phyloP scores from a whole-genome alignment of 2,888 invertebrate genomes.

The Trissoscelio sp. region DNA sequence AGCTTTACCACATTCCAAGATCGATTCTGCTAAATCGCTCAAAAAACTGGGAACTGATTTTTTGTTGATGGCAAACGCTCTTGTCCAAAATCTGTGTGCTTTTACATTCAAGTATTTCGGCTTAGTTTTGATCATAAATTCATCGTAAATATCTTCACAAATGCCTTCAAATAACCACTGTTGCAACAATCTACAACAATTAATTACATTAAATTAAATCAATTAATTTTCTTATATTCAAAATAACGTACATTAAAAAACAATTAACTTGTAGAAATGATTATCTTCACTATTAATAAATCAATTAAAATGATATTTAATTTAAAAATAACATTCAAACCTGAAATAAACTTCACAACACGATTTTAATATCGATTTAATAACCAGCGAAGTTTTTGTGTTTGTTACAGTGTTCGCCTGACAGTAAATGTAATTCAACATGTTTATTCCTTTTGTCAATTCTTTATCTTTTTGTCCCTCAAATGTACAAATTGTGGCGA shows the following conservation, averaged over 20 bases:
- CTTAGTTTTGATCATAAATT: conserved; percentile 92
- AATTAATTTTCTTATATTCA: not conserved
- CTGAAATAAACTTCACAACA: conserved; percentile 87
- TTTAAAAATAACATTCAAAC: conserved; percentile 79
- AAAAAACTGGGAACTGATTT: conserved; percentile 88
- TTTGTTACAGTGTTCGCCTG: conserved; percentile 86
- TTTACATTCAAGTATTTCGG: conserved; percentile 87
- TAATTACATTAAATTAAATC: conserved; percentile 1
- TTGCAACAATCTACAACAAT: conserved; percentile 86
- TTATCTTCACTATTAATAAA: no score
- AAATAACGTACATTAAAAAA: no score
- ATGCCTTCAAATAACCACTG: conserved; percentile 94
- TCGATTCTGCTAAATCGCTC: conserved; percentile 86
- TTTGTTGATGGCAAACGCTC: conserved; percentile 85
- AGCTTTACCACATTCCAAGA: conserved; percentile 90
- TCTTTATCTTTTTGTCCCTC: conserved; percentile 71
- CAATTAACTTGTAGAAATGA: no score
- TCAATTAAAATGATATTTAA: no score
- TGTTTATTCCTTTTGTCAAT: conserved; percentile 84
- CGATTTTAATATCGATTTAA: conserved; percentile 85
- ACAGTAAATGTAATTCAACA: conserved; percentile 88
- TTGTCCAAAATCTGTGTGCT: conserved; percentile 88
- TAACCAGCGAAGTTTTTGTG: conserved; percentile 84
- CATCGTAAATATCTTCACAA: conserved; percentile 91
- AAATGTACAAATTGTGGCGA: conserved; percentile 78